Evolutionary conservation across 2,888 invertebrate species (phyloP), one percentile per base, ranked within the genome.

Genomic region (Papilio protenor): DNA sequence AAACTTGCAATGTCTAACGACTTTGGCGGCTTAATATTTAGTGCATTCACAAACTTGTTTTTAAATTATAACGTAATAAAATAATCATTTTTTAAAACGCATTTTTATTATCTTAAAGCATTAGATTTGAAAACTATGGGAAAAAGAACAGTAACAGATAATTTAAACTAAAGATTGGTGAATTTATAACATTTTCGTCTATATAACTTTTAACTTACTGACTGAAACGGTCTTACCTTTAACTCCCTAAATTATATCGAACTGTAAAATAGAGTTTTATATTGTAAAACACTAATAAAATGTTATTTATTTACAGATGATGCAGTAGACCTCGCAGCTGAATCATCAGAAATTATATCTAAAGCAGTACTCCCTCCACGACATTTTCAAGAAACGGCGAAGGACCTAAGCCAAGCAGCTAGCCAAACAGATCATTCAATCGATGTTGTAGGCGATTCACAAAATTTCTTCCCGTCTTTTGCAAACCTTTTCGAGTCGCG

Each of bases 391-490:
- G 84, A 86, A 78, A 84, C 83, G 18, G 89, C 88, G 73, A 86
- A 87, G 45, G 87, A 88, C 71, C 83, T 89, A 21, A 87, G 87
- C 27, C 88, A 91, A 40, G 87, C 88, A 3, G 87, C 88, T 3
- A 90, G 88, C 80, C 89, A 90, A 79, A 86, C 89, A 45, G 95
- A 95, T 79, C 95, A 95, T 84, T 95, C 95, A 27, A 87, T 95
- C 79, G 96, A 96, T 85, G 94, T 95, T 21, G 91, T 95, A 27
- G 93, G 93, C 21, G 91, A 92, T 75, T 96, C 96, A 73, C 97
- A 97, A 86, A 96, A 96, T 72, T 97, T 97, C 90, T 97, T 97
- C 91, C 97, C 98, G 0, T 96, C 97, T 0, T 98, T 97, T 86
- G 96, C 96, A 2, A 96, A 96, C 83, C 91, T 96, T 16, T 97